These are phyloP conservation scores for Vulpes ferrilata DNA, from an alignment of 2,113 vertebrate genomes.

Conservation along the genomic window DNA sequence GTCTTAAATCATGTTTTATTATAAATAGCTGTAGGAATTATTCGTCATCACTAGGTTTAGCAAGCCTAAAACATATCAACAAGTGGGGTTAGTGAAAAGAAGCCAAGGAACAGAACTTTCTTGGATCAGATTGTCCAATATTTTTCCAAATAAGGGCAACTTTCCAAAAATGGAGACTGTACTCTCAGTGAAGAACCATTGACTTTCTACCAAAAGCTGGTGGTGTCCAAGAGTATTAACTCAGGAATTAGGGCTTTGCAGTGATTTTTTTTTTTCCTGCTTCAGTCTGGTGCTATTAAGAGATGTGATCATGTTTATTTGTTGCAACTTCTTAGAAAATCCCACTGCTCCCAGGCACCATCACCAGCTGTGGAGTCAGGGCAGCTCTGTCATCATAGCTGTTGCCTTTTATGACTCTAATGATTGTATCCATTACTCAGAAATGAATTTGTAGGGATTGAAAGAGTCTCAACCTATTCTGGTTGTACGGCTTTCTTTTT, in stretches of 20 bases:
- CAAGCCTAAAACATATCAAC: constrained; percentile 44
- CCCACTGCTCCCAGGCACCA: background rate
- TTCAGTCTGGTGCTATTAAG: background rate
- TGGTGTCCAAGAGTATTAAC: background rate
- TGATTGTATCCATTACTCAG: background rate
- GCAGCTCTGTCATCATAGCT: background rate
- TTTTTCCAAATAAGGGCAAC: constrained; percentile 77
- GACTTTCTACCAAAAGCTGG: constrained; percentile 19
- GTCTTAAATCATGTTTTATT: constrained; percentile 45
- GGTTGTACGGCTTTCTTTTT: background rate
- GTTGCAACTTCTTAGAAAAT: background rate
- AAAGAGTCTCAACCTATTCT: background rate
- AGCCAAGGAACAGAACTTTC: constrained; percentile 51
- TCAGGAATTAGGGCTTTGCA: background rate
- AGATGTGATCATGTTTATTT: background rate
- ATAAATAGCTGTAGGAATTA: constrained; percentile 27
- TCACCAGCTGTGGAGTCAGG: background rate
- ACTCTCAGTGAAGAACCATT: background rate
- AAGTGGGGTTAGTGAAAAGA: constrained; percentile 65
- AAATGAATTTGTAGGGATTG: background rate
- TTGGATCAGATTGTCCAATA: constrained; percentile 34
- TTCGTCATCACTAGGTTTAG: constrained; percentile 41
- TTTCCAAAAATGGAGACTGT: constrained; percentile 66
- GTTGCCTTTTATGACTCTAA: background rate
- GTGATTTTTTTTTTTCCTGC: background rate